A percentile compares a stretch with the other conserved stretches of the same genome.
Conservation (phyloP, 2,888 invertebrate genomes). For the Rosalia funebris region DNA sequence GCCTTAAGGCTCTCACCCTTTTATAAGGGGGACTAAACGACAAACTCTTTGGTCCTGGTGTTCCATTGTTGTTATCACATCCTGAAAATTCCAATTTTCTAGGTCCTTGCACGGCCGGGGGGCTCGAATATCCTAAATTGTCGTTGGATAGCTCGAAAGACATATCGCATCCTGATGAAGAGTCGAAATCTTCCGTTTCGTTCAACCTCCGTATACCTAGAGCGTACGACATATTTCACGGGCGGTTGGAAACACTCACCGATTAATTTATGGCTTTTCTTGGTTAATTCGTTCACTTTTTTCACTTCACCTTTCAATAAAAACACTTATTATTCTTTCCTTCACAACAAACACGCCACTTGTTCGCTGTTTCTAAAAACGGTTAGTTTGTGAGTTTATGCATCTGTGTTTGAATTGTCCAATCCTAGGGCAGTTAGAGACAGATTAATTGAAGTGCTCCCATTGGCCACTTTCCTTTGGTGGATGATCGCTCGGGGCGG, state of each 20-base stretch:
- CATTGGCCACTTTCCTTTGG: constrained; percentile 28
- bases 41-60: constrained; percentile 54
- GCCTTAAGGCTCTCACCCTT: constrained; percentile 69
- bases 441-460: constrained; percentile 33
- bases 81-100: constrained; percentile 71
- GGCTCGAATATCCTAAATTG: constrained; percentile 58
- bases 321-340: constrained; percentile 32
- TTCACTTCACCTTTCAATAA: constrained; percentile 30
- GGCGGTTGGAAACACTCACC: constrained; percentile 9
- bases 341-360: constrained; percentile 36
- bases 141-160: constrained; percentile 71
- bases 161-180: constrained; percentile 71
- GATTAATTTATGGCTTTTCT: too few species aligned
- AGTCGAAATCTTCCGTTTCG: constrained; percentile 57
- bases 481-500: neutral
- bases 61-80: constrained; percentile 43
- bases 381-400: constrained; percentile 49
- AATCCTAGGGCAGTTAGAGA: constrained; percentile 44
- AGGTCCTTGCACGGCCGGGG: constrained; percentile 67
- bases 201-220: constrained; percentile 49
- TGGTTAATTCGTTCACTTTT: constrained; percentile 18
- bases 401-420: constrained; percentile 54
- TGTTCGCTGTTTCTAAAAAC: constrained; percentile 41
- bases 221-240: constrained; percentile 49
- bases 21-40: constrained; percentile 71